Evolutionary conservation across 2,888 invertebrate species (phyloP).

Genomic region (Eupithecia inturbata): DNA sequence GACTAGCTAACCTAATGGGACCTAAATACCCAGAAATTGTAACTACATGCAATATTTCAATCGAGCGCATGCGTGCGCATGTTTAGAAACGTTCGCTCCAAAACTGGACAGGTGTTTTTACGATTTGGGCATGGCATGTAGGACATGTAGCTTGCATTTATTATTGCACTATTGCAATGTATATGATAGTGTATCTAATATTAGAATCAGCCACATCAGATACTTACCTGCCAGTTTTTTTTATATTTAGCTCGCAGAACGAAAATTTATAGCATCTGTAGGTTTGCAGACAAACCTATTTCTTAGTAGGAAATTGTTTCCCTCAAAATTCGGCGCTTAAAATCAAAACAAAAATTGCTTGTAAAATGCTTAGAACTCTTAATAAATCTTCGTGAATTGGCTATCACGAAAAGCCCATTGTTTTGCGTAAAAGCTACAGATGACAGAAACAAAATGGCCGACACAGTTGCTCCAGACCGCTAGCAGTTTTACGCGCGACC

Average conservation of each 20-base stretch:
- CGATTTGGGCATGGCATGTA: slow-evolving; percentile 25
- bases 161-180: slow-evolving; percentile 6
- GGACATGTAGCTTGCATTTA: slow-evolving; percentile 11
- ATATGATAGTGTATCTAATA: not conserved
- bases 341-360: not conserved
- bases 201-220: not conserved
- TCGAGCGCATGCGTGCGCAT: slow-evolving; percentile 26
- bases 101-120: slow-evolving; percentile 32
- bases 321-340: not conserved
- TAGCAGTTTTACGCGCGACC: slow-evolving; percentile 63
- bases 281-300: not conserved
- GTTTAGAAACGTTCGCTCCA: slow-evolving; percentile 33
- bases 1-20: not conserved
- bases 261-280: too few relatives aligned
- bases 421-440: slow-evolving; percentile 29
- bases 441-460: slow-evolving; percentile 42
- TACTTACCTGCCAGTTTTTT: not conserved
- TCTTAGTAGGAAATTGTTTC: not conserved
- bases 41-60: slow-evolving; percentile 22
- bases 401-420: slow-evolving; percentile 22
- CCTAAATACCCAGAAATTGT: not conserved
- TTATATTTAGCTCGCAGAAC: too few relatives aligned
- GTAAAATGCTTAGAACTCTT: not conserved
- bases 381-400: slow-evolving; percentile 3
- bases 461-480: slow-evolving; percentile 29